Conservation (phyloP, 2,888 invertebrate genomes). For the Rhaphigaster nebulosa region DNA sequence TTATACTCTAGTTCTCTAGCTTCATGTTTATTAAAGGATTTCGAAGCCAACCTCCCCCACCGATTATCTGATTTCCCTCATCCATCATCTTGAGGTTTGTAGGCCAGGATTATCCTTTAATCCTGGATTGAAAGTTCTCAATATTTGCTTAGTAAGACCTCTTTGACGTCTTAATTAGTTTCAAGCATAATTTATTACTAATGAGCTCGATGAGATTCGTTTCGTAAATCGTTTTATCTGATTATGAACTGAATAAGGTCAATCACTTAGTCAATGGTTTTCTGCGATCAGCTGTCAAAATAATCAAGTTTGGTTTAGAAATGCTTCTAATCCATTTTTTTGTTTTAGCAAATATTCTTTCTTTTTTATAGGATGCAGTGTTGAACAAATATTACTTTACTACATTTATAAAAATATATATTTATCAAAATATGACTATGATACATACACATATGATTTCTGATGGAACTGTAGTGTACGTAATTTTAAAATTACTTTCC, state of each 20-base stretch:
- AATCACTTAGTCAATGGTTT: neutral
- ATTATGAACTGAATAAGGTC: neutral
- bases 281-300: neutral
- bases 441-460: too few species aligned
- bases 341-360: too few species aligned
- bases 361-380: too few species aligned
- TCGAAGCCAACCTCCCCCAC: neutral
- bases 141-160: neutral
- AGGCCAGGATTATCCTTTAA: neutral
- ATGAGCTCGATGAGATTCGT: neutral
- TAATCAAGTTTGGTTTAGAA: neutral
- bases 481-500: too few species aligned
- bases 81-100: neutral
- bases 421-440: too few species aligned
- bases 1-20: neutral
- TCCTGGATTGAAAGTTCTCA: neutral
- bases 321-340: too few species aligned
- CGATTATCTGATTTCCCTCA: neutral
- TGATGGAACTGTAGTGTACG: too few species aligned
- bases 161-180: constrained; percentile 9
- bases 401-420: too few species aligned
- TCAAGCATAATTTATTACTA: neutral
- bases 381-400: too few species aligned
- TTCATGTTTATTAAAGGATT: neutral
- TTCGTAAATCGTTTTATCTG: neutral